Evolutionary conservation across 2,797 vertebrate species (phyloP).

Genomic region (Lutjanus campechanus): DNA sequence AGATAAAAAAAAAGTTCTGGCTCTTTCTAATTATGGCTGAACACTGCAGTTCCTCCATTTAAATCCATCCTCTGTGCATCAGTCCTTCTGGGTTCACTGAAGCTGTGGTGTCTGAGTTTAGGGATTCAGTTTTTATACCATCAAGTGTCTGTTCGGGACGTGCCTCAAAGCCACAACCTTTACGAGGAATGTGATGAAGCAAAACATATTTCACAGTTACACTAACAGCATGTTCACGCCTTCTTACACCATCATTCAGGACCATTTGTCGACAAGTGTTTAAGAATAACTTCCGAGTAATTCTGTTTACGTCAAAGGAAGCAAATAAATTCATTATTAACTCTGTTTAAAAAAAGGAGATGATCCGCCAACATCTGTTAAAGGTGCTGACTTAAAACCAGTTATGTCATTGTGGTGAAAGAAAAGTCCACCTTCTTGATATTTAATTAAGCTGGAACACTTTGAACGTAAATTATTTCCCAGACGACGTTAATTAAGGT

Average conservation of each 20-base stretch:
- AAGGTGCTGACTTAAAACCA: constrained; percentile 7
- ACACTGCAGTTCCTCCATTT: background rate
- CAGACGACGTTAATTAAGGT: constrained; percentile 14
- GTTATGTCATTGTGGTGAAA: constrained; percentile 13
- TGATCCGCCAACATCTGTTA: constrained; percentile 16
- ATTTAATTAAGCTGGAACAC: constrained; percentile 1
- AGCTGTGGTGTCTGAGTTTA: constrained; percentile 22
- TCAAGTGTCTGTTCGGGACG: constrained; percentile 22
- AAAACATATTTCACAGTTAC: constrained; percentile 56
- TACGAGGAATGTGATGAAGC: constrained; percentile 65
- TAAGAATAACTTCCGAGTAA: constrained; percentile 49
- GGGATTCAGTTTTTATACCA: constrained; percentile 70
- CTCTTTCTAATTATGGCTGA: constrained; percentile 7
- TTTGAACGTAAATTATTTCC: background rate
- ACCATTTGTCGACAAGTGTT: constrained; percentile 31
- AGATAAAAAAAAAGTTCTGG: constrained; percentile 16
- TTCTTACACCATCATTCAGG: constrained; percentile 40
- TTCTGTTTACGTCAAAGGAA: constrained; percentile 48
- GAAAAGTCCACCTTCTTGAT: background rate
- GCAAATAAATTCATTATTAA: constrained; percentile 30
- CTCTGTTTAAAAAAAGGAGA: background rate
- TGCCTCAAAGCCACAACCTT: constrained; percentile 66
- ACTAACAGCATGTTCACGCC: constrained; percentile 44
- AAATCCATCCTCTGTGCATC: constrained; percentile 26
- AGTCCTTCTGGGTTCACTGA: background rate